Evolutionary conservation across 2,888 invertebrate species (phyloP).

Genomic region (Dasysyrphus albostriatus): DNA sequence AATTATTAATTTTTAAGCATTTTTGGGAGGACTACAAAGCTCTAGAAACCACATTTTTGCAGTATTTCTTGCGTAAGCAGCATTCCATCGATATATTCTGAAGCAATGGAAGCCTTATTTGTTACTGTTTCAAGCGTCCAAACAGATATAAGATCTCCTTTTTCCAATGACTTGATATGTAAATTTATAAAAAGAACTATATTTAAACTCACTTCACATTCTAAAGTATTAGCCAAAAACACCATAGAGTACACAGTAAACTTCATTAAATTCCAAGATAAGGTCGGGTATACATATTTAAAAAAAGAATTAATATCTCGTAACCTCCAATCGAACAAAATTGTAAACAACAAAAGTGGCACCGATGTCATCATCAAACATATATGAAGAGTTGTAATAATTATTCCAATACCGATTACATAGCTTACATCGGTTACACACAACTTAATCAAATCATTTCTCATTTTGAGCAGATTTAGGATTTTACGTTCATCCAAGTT

Average conservation of each 20-base stretch:
- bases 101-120: too few species aligned
- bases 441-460: neutral
- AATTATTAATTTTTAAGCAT: too few species aligned
- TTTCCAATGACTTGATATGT: too few species aligned
- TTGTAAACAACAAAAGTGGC: neutral
- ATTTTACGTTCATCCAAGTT: neutral
- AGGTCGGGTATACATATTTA: neutral
- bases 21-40: too few species aligned
- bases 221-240: neutral
- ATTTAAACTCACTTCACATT: neutral
- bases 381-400: neutral
- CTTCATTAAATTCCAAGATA: neutral
- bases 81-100: too few species aligned
- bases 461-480: neutral
- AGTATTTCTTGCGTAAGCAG: too few species aligned
- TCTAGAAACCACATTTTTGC: too few species aligned
- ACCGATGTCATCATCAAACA: neutral
- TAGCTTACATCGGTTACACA: neutral
- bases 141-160: too few species aligned
- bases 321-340: neutral
- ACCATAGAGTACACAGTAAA: neutral
- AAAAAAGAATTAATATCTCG: neutral
- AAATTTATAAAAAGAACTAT: too few species aligned
- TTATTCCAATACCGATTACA: neutral
- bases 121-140: too few species aligned